Percentiles rank a stretch among this genome's conserved stretches.
Evolutionary conservation across 2,888 invertebrate genomes (phyloP).

Genomic region (Galerucella pusilla): DNA sequence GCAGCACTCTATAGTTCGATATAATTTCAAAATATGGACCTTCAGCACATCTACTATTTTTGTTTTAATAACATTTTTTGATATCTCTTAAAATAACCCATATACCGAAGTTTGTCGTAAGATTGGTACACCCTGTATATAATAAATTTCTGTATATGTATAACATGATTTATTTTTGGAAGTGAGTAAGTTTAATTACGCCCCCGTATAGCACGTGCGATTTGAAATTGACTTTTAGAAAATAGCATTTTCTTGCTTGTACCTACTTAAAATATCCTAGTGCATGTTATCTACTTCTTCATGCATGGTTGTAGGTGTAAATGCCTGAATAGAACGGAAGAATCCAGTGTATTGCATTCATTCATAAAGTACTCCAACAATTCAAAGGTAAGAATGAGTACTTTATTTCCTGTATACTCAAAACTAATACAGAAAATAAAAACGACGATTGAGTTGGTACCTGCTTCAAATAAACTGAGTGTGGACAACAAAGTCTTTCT

Average conservation of each 20-base stretch:
- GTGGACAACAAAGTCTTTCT: slow-evolving; percentile 27
- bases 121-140: too few species aligned
- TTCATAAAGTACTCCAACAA: slow-evolving; percentile 20
- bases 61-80: too few species aligned
- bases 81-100: too few species aligned
- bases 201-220: background rate
- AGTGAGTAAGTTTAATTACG: background rate
- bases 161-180: too few species aligned
- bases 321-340: slow-evolving; percentile 13
- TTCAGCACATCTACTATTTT: too few species aligned
- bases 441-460: slow-evolving; percentile 27
- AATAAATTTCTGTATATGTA: too few species aligned
- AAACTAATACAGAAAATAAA: slow-evolving; percentile 17
- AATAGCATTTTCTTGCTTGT: background rate
- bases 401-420: slow-evolving; percentile 25
- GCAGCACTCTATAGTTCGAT: too few species aligned
- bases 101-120: too few species aligned
- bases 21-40: too few species aligned
- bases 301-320: slow-evolving; percentile 8
- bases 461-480: slow-evolving; percentile 27
- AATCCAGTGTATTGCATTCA: slow-evolving; percentile 8
- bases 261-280: background rate
- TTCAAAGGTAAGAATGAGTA: slow-evolving; percentile 17
- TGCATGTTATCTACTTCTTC: background rate
- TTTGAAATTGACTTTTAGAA: background rate